Evolutionary conservation across 2,797 vertebrate species (phyloP).

Genomic region (Gymnoscopelus microlampas): DNA sequence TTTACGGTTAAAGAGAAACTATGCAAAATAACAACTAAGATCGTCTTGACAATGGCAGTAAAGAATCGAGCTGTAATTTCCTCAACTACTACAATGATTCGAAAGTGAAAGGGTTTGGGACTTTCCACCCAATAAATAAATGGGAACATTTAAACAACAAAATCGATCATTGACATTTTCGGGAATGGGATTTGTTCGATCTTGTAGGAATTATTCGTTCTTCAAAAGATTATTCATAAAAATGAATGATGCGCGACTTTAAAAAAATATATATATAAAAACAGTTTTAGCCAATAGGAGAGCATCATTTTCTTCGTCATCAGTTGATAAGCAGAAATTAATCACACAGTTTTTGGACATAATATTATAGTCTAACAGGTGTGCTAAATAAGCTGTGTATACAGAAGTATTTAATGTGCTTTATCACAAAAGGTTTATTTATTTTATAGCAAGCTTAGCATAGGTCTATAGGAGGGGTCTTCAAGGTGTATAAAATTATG

Average conservation of each 20-base stretch:
- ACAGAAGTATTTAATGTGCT: too few relatives aligned
- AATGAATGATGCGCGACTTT: not conserved
- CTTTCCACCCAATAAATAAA: not conserved
- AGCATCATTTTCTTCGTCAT: constrained; percentile 28
- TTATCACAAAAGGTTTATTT: too few relatives aligned
- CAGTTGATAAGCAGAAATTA: constrained; percentile 46
- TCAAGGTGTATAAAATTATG: too few relatives aligned
- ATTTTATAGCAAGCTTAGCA: too few relatives aligned
- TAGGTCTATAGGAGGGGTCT: too few relatives aligned
- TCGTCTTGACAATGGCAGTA: not conserved
- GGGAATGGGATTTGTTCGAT: too few relatives aligned
- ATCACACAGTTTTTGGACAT: constrained; percentile 22
- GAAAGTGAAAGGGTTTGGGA: constrained; percentile 75
- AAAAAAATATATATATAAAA: not conserved
- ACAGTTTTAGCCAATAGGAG: constrained; percentile 49
- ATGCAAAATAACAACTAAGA: not conserved
- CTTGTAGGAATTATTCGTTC: too few relatives aligned
- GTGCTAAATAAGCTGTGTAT: too few relatives aligned
- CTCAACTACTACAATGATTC: constrained; percentile 38
- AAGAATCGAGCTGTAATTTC: constrained; percentile 17
- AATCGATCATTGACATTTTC: too few relatives aligned
- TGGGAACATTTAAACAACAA: not conserved
- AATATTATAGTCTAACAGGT: too few relatives aligned
- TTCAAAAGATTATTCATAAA: too few relatives aligned
- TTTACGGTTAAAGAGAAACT: not conserved